Base-by-base conservation (phyloP, 2,113 vertebrate species). In the Eolophus roseicapilla region DNA sequence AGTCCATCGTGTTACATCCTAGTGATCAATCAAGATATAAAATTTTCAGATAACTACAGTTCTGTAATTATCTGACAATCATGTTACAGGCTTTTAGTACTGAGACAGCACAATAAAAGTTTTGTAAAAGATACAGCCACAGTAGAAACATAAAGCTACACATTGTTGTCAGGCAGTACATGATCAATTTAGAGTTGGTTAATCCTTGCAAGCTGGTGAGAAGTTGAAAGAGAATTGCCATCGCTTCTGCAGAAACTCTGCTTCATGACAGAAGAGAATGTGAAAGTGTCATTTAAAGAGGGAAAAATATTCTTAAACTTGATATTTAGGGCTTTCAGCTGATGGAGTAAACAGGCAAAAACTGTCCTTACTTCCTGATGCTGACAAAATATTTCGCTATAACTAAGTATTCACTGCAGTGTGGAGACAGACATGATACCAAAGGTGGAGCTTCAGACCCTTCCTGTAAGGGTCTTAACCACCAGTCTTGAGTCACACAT, bases 401-500 rank as follows among this genome's bases (percentile, higher is more conserved):
- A 5, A 46, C 33, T n/a, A 41, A 41, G 6, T 25, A 11, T 50
- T 79, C 25, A 24, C 11, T 71, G 33, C 0, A 5, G 14, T 62
- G 24, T 21, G 17, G 41, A 55, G n/a, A 73, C 4, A 71, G 37
- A 82, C 5, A 8, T 12, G 21, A 35, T 24, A 46, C 25, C 55
- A 85, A 63, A 71, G 6, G 5, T 31, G 14, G 10, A 69, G 60
- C 25, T 15, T n/a, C 39, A 55, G 21, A 49, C 31, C 39, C 12
- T 69, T 20, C 11, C 11, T 78, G 16, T 59, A 50, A 85, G 24
- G 5, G 9, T 59, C 24, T 53, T 71, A 63, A n/a, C 3, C 24
- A n/a, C 14, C 52, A 24, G 10, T n/a, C 31, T 12, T 9, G 6
- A 75, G 21, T 49, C 18, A 28, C 37, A 46, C 0, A 0, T 18